These are phyloP conservation scores for Rhinogobio ventralis DNA, from an alignment of 2,797 vertebrate species.

Conservation along the genomic window DNA sequence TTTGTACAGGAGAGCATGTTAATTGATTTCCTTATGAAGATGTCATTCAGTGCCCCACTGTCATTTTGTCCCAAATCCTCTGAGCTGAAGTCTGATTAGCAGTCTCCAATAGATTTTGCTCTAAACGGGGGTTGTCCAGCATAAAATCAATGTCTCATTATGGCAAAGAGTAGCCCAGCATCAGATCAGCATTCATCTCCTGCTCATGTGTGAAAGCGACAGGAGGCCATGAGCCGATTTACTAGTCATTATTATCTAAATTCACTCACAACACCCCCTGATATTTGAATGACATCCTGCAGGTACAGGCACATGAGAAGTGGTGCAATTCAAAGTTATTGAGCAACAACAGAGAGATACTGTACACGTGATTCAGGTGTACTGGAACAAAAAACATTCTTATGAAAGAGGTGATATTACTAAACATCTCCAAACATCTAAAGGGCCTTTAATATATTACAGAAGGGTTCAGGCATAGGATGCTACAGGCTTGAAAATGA, in stretches of 20 bases:
- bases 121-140: neutral
- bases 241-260: neutral
- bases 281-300: neutral
- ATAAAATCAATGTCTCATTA: slow-evolving; percentile 39
- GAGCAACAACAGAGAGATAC: neutral
- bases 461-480: neutral
- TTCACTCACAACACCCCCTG: neutral
- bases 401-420: neutral
- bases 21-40: neutral
- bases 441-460: neutral
- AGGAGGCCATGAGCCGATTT: neutral
- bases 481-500: neutral
- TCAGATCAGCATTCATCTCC: slow-evolving; percentile 18
- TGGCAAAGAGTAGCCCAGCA: neutral
- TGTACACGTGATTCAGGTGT: neutral
- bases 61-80: slow-evolving; percentile 20
- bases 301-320: neutral
- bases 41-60: neutral
- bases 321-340: neutral
- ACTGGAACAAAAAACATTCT: neutral
- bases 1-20: neutral
- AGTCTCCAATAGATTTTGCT: neutral
- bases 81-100: neutral
- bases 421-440: neutral
- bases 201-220: slow-evolving; percentile 12